These are phyloP conservation scores for Leptura quadrifasciata DNA, from an alignment of 2,888 invertebrate species.

Conservation along the genomic window DNA sequence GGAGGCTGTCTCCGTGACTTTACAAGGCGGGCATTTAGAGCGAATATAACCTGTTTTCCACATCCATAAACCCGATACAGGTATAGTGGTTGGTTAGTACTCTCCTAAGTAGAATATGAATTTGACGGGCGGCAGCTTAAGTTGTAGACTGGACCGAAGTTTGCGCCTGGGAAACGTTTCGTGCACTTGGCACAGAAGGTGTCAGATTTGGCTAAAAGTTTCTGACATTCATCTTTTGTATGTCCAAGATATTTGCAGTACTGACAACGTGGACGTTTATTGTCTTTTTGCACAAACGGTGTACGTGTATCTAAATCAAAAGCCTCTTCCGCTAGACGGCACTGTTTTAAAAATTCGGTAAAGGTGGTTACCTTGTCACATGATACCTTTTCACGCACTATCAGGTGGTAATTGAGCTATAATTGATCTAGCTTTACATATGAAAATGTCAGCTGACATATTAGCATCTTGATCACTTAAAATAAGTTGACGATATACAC, in stretches of 20 bases:
- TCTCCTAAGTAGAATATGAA: not conserved
- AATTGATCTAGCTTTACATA: slow-evolving; percentile 34
- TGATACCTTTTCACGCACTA: slow-evolving; percentile 38
- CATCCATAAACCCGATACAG: slow-evolving; percentile 29
- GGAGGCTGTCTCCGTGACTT: slow-evolving; percentile 3
- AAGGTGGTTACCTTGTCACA: slow-evolving; percentile 23
- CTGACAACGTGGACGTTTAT: slow-evolving; percentile 15
- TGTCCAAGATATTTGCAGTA: not conserved
- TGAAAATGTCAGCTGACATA: slow-evolving; percentile 26
- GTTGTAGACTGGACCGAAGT: slow-evolving; percentile 1
- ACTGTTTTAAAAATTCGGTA: slow-evolving; percentile 20
- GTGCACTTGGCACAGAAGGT: not conserved
- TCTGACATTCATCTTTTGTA: slow-evolving; percentile 37
- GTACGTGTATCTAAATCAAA: not conserved
- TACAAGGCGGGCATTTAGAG: slow-evolving; percentile 24
- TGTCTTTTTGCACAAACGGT: not conserved
- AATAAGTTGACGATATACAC: slow-evolving; percentile 35
- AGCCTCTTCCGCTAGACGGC: slow-evolving; percentile 10
- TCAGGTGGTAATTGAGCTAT: slow-evolving; percentile 29
- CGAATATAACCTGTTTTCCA: slow-evolving; percentile 28
- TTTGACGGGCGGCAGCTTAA: not conserved
- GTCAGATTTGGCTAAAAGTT: slow-evolving; percentile 22
- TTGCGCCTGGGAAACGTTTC: not conserved
- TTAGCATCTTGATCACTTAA: slow-evolving; percentile 26
- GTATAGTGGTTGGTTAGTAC: too few species aligned